phyloP scores from a whole-genome alignment of 2,888 invertebrate species.

The Agapetus fuscipes region DNA sequence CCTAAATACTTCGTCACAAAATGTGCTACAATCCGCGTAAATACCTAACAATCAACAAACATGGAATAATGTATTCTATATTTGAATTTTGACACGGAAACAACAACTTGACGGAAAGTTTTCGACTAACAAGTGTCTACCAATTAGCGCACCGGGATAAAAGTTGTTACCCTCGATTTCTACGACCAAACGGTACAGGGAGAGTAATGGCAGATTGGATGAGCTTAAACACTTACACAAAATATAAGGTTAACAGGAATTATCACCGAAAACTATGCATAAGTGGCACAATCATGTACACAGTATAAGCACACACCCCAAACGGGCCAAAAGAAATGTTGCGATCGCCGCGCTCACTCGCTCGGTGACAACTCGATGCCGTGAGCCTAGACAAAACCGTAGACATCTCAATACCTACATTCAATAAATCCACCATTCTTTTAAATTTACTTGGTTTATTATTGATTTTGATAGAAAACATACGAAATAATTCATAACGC shows the following conservation, averaged over 20 bases:
- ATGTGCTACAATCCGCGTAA: no score
- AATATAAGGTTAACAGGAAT: conserved; percentile 24
- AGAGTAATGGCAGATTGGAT: neutral
- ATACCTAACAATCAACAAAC: no score
- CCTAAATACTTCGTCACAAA: no score
- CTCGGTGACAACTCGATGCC: conserved; percentile 39
- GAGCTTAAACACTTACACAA: conserved; percentile 12
- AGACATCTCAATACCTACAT: no score
- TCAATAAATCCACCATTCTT: no score
- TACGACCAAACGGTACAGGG: no score
- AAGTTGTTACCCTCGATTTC: neutral
- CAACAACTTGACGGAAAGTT: conserved; percentile 11
- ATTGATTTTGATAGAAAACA: no score
- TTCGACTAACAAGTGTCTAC: conserved; percentile 18
- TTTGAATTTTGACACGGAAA: conserved; percentile 4
- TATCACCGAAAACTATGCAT: conserved; percentile 49
- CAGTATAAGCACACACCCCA: conserved; percentile 47
- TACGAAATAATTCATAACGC: no score
- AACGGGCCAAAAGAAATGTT: conserved; percentile 46
- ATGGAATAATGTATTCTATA: no score
- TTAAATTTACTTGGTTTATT: no score
- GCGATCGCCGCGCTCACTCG: no score
- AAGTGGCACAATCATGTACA: conserved; percentile 45
- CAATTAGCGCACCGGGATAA: conserved; percentile 16
- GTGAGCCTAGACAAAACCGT: conserved; percentile 33